Conservation (phyloP, 1,140 invertebrate genomes). For the Drosophila hydei region DNA sequence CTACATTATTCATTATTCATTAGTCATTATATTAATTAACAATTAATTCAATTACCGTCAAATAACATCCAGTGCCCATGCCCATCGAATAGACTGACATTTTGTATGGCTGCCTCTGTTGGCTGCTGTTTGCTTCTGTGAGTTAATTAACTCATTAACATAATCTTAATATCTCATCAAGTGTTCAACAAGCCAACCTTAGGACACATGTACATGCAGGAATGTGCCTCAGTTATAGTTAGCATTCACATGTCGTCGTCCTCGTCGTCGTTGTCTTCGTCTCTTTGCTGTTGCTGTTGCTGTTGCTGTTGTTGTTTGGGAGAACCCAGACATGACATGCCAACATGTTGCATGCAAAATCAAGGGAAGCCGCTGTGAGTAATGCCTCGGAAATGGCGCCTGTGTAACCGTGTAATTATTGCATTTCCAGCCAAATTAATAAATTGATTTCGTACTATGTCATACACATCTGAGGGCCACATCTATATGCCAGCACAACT, state of each 20-base stretch:
- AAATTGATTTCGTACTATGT: constrained; percentile 30
- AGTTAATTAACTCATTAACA: constrained; percentile 82
- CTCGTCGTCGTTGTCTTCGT: background rate
- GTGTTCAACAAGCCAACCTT: constrained; percentile 61
- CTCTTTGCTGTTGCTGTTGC: background rate
- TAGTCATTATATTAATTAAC: background rate
- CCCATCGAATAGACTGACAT: constrained; percentile 2
- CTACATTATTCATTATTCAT: background rate
- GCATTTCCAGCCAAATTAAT: constrained; percentile 71
- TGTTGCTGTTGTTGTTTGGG: background rate
- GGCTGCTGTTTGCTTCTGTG: constrained; percentile 58
- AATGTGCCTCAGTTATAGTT: constrained; percentile 35
- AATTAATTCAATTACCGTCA: constrained; percentile 24
- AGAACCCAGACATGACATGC: constrained; percentile 25
- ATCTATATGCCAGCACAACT: constrained; percentile 29
- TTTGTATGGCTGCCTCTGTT: background rate
- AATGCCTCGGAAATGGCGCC: constrained; percentile 69
- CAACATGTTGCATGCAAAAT: constrained; percentile 71
- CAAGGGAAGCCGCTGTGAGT: constrained; percentile 36
- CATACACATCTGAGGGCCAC: background rate
- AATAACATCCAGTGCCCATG: constrained; percentile 8
- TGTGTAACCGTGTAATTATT: constrained; percentile 77
- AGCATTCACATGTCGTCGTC: constrained; percentile 30
- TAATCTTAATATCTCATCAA: constrained; percentile 81
- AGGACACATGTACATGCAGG: constrained; percentile 34